These are phyloP conservation scores for Phasianus colchicus DNA, from an alignment of 2,113 vertebrate genomes.

Conservation along the genomic window DNA sequence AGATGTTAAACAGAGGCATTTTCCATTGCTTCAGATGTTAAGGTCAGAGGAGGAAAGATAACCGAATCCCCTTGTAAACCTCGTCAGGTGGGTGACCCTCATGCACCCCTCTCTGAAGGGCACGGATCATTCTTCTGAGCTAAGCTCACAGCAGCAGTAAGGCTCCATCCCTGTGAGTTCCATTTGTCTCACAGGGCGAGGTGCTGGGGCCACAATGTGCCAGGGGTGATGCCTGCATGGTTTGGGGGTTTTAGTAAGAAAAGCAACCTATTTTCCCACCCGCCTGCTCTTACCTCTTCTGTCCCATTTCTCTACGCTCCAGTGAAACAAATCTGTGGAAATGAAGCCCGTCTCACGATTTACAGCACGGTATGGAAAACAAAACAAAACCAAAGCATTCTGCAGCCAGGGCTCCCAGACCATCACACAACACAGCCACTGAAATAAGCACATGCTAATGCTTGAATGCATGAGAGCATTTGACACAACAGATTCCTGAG, in stretches of 20 bases:
- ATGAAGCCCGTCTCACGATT: background rate
- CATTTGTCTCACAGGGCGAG: no score
- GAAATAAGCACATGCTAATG: background rate
- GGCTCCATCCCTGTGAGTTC: background rate
- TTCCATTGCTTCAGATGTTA: slow-evolving; percentile 4
- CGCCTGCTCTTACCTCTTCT: background rate
- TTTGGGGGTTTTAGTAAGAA: background rate
- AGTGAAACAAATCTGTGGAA: background rate
- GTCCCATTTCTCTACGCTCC: background rate
- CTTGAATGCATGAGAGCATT: background rate
- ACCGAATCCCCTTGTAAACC: background rate
- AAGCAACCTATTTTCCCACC: background rate
- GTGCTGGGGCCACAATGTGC: background rate
- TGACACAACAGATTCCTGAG: background rate
- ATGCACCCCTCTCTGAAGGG: background rate
- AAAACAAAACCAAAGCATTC: background rate
- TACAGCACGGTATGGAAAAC: background rate
- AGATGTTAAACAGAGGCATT: background rate
- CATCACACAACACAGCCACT: rapidly evolving
- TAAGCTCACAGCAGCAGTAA: background rate
- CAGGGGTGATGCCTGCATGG: background rate
- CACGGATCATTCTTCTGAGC: rapidly evolving
- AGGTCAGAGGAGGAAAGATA: slow-evolving; percentile 29
- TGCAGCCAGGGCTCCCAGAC: background rate
- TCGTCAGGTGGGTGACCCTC: background rate